Evolutionary conservation across 2,888 invertebrate genomes (phyloP).

Genomic region (Rhaphigaster nebulosa): DNA sequence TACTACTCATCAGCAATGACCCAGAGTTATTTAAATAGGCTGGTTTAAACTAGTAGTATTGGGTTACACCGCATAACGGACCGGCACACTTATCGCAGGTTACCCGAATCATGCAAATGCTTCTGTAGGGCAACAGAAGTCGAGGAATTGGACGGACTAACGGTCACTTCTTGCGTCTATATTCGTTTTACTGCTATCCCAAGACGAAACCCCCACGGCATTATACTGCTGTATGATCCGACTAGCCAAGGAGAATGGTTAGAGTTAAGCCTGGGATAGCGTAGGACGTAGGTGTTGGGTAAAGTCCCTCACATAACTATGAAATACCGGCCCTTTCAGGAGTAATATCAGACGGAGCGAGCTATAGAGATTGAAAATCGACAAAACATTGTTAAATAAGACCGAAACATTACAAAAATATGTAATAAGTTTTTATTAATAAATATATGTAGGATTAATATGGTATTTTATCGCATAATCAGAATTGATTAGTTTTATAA

Average conservation of each 20-base stretch:
- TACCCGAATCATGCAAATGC: conserved; percentile 14
- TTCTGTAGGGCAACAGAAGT: background rate
- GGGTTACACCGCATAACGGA: background rate
- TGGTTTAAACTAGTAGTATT: background rate
- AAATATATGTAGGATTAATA: too few relatives aligned
- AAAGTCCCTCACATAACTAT: background rate
- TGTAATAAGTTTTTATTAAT: too few relatives aligned
- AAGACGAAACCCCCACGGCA: background rate
- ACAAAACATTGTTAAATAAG: too few relatives aligned
- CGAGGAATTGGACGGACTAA: background rate
- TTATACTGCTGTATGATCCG: background rate
- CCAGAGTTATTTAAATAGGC: background rate
- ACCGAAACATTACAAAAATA: too few relatives aligned
- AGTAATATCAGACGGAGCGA: background rate
- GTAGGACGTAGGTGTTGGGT: background rate
- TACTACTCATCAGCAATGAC: background rate
- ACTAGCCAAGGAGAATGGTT: background rate
- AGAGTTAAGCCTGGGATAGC: background rate
- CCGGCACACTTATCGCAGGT: background rate
- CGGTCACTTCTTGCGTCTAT: background rate
- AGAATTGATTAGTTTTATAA: too few relatives aligned
- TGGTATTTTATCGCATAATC: too few relatives aligned
- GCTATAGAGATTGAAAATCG: background rate
- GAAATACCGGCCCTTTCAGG: background rate
- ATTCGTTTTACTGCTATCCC: background rate